Base-by-base conservation (phyloP, 2,888 invertebrate genomes). In the Ormyrus labotus region DNA sequence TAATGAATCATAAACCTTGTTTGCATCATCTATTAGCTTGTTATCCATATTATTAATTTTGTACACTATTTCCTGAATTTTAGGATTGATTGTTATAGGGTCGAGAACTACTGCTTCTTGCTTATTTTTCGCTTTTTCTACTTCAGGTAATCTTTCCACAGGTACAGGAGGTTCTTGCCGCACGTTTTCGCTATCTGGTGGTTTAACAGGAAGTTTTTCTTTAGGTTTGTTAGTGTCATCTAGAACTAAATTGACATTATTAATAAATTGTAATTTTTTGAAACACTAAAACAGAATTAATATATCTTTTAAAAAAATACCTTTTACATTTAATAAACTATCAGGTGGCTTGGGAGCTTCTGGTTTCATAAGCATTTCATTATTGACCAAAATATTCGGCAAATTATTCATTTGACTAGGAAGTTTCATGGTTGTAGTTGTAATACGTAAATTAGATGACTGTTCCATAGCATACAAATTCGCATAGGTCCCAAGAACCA, bases 401-500 rank as follows among this genome's bases (percentile, higher is more conserved):
- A 89, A 79, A 83, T 87, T 88, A 82, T 89, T 87, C 6, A 88
- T 90, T 85, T 87, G 87, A 82, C 83, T 82, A 61, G 86, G 77
- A 53, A 89, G 84, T 81, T 88, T 88, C 75, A 83, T 84, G 13
- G 86, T 87, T 67, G 84, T 86, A 63, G 86, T 82, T 11, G 85
- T 83, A 63, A 85, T 73, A 80, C 87, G 88, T 0, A 90, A 86
- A 53, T 90, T 92, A 0, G 92, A 90, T 55, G 92, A 92, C 83
- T 93, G 92, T 84, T 96, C 96, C 0, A 94, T 94, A 0, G 95
- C 95, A 88, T 94, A 96, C 80, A 95, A 92, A 91, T 96, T 98
- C 0, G 97, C 97, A 89, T 96, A 97, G 0, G 98, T 98, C 64
- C 98, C 97, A 64, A 97, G 93, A 34, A 98, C 93, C 94, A 99